Evolutionary conservation across 1,140 invertebrate genomes (phyloP).

Genomic region (Colletes latitarsis): DNA sequence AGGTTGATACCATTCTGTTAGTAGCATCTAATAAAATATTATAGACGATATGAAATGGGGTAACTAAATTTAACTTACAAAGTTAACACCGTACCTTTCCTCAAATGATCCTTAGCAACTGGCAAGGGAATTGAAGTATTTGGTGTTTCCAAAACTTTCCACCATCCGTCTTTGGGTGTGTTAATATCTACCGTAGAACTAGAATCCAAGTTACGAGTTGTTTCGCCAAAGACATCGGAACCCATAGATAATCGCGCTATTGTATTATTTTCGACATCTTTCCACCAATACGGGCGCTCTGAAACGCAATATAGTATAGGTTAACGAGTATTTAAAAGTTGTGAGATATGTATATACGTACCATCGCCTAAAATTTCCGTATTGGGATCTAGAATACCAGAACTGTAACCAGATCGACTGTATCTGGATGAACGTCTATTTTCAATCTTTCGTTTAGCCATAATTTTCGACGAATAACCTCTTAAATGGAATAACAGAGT

Average conservation of each 20-base stretch:
- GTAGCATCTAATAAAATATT: slow-evolving; percentile 5
- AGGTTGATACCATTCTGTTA: background rate
- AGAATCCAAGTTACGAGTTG: background rate
- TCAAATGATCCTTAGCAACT: fast-evolving
- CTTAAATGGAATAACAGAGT: no score
- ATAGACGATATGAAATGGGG: background rate
- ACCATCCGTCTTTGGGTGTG: slow-evolving; percentile 17
- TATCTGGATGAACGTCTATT: slow-evolving; percentile 4
- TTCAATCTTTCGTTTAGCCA: slow-evolving; percentile 41
- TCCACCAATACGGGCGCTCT: slow-evolving; percentile 53
- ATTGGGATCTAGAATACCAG: slow-evolving; percentile 35
- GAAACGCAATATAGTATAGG: background rate
- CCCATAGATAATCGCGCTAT: background rate
- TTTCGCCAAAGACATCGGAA: slow-evolving; percentile 14
- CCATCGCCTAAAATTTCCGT: slow-evolving; percentile 5
- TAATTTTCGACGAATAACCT: background rate
- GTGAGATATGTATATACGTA: slow-evolving; percentile 2
- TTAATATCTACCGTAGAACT: background rate
- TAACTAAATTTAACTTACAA: background rate
- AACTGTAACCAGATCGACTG: slow-evolving; percentile 6
- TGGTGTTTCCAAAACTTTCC: slow-evolving; percentile 20
- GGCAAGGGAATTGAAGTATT: background rate
- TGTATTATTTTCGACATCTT: slow-evolving; percentile 27
- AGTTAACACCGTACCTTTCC: background rate
- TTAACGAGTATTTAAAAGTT: background rate